Base-by-base conservation (phyloP, 2,888 invertebrate genomes). In the Oeneis ivallda region DNA sequence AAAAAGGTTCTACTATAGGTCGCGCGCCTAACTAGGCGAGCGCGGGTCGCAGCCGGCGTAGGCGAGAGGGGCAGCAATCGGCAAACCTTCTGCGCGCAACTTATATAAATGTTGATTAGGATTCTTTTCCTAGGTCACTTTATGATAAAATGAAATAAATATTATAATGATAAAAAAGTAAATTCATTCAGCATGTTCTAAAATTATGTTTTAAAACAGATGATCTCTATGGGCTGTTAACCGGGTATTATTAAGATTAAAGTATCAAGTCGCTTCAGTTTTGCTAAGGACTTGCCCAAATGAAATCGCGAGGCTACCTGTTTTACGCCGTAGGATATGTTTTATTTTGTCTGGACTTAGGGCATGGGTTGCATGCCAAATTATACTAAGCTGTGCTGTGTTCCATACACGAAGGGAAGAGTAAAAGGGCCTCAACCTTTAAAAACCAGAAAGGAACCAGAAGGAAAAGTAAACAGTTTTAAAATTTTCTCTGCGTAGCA, bases 241-340 rank as follows among this genome's bases (percentile, higher is more conserved):
- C n/a, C n/a, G n/a, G n/a, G n/a, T n/a, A n/a, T 17, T 17, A 3
- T n/a, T 9, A 9, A 53, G 15, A 9, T 9, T 41, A 64, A 83
- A 86, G 80, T 83, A 87, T 82, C 86, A 86, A 87, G 67, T 77
- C 41, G 0, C 0, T 4, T 62, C 13, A 1, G 50, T 68, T 74
- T 63, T 9, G 45, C 65, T 71, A 67, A 72, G 70, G 58, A 47
- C 53, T 47, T 60, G 64, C 58, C 61, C 78, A 84, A 87, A 86
- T 86, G 75, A 82, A 87, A 85, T 86, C 84, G 79, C 76, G 64
- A 75, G 76, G 89, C 90, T 90, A 86, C 90, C 90, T 86, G 90
- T 89, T 80, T 90, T 91, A 90, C 89, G 88, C 89, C 88, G 76
- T 72, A 78, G 85, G 85, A 83, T 83, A 82, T 80, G 81, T 87